A percentile compares a stretch with the other conserved stretches of the same genome.
phyloP scores from a whole-genome alignment of 2,113 vertebrate species.

The Mionectes macconnelli region DNA sequence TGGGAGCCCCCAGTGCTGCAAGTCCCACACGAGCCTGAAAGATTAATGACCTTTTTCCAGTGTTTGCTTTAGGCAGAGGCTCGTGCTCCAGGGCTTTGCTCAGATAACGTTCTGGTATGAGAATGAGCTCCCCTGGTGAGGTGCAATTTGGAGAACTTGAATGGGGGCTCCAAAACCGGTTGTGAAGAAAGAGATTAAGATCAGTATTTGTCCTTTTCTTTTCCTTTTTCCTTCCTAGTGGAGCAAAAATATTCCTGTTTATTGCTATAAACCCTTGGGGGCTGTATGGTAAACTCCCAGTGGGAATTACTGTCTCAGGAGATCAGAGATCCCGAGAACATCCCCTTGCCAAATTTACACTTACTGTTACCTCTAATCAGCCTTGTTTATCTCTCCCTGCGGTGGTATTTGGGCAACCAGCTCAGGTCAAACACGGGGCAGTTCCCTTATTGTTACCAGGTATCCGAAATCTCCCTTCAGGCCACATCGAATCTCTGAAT shows the following conservation, averaged over 20 bases:
- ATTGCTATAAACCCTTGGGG: constrained; percentile 43
- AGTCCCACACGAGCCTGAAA: neutral
- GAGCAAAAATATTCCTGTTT: constrained; percentile 58
- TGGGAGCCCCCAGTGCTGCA: neutral
- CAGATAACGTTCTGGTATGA: neutral
- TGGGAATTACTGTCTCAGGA: constrained; percentile 28
- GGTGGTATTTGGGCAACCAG: neutral
- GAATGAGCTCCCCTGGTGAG: constrained; percentile 43
- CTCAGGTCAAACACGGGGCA: constrained; percentile 13
- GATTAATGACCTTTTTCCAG: neutral
- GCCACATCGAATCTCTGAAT: neutral
- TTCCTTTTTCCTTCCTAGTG: constrained; percentile 37
- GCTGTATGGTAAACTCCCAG: constrained; percentile 37
- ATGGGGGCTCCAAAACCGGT: neutral
- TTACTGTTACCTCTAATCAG: neutral
- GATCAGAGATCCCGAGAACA: constrained; percentile 47
- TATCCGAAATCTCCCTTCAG: neutral
- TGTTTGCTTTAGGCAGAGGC: constrained; percentile 8
- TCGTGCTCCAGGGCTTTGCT: neutral
- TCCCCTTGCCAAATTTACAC: constrained; percentile 30
- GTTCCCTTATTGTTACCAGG: neutral
- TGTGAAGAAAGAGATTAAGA: constrained; percentile 53
- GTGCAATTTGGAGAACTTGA: constrained; percentile 22
- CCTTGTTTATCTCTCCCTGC: constrained; percentile 20
- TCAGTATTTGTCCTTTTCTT: constrained; percentile 37